Base-by-base conservation (phyloP, 2,797 vertebrate genomes). In the Vultur gryphus region DNA sequence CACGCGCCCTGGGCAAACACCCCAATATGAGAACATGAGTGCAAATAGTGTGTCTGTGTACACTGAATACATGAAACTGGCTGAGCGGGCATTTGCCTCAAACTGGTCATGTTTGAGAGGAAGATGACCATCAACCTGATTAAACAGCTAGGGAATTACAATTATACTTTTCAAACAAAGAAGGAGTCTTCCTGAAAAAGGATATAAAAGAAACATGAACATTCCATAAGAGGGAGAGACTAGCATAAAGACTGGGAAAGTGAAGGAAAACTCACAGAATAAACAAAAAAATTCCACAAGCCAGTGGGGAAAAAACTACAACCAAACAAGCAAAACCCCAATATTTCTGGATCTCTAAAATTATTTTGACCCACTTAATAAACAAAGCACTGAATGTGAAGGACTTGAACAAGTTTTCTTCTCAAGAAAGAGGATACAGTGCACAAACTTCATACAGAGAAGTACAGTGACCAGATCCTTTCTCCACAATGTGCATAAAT, bases 1-100 rank as follows among this genome's bases (percentile, higher is more conserved):
- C 41, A 75, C 1, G 0, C 21, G 14, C 41, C n/a, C 62, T 35
- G 29, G 11, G 25, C 62, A 52, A 39, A 67, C 1, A 0, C 11
- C 18, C 39, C 23, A 31, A 8, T 20, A 20, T 57, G 23, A 65
- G 26, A 64, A 71, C 11, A 13, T 6, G 31, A 35, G 43, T 52
- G 26, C n/a, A 41, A 39, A 67, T 25, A 54, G 6, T 16, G 6
- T 62, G 31, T 48, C 55, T 54, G 20, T 67, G 46, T n/a, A 35
- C 17, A 48, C 26, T 4, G 4, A 61, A 83, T 19, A 55, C 5
- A 13, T 48, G 25, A 54, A 61, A 55, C 7, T 29, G 35, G 11
- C 31, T 54, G 29, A 67, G 46, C 16, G 16, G 19, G 21, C 29
- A 17, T n/a, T 66, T 66, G 33, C 8, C 33, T 20, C 6, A 15